These are phyloP conservation scores for Medauroidea extradentata DNA, from an alignment of 1,140 invertebrate species.

Conservation along the genomic window DNA sequence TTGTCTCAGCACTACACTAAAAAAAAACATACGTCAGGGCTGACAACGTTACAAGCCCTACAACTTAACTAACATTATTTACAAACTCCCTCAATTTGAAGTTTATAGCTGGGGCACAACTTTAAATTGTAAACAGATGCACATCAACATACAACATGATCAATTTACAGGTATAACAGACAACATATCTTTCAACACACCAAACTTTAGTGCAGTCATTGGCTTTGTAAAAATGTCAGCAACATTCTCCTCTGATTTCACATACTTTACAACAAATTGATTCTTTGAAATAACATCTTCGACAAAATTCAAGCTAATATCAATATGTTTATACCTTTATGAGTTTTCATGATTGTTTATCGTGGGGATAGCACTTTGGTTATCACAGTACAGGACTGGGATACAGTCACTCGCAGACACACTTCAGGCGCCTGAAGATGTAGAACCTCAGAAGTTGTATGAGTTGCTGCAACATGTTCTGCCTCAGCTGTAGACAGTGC, in stretches of 20 bases:
- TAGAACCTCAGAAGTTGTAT: slow-evolving; percentile 19
- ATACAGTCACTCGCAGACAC: slow-evolving; percentile 13
- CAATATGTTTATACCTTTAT: slow-evolving; percentile 16
- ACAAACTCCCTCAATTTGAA: no score
- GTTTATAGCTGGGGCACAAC: no score
- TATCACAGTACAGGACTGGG: slow-evolving; percentile 19
- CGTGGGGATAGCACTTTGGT: slow-evolving; percentile 20
- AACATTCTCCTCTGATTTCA: slow-evolving; percentile 5
- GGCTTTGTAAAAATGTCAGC: slow-evolving; percentile 13
- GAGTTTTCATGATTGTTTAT: slow-evolving; percentile 24
- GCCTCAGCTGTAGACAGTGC: slow-evolving; percentile 26
- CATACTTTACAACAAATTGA: slow-evolving; percentile 8
- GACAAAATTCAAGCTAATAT: slow-evolving; percentile 10
- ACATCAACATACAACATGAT: no score
- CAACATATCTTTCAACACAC: neutral
- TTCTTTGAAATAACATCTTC: slow-evolving; percentile 3
- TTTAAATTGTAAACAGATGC: neutral
- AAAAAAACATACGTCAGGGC: no score
- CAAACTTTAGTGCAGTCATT: slow-evolving; percentile 6
- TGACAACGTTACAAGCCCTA: no score
- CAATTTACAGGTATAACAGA: no score
- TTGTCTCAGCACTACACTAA: no score
- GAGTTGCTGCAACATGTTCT: slow-evolving; percentile 28
- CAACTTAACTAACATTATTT: no score
- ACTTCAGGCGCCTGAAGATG: slow-evolving; percentile 11